Percentiles rank a stretch among this genome's conserved stretches.
Evolutionary conservation across 1,140 invertebrate species (phyloP).

Genomic region (Wiebesia pumilae): DNA sequence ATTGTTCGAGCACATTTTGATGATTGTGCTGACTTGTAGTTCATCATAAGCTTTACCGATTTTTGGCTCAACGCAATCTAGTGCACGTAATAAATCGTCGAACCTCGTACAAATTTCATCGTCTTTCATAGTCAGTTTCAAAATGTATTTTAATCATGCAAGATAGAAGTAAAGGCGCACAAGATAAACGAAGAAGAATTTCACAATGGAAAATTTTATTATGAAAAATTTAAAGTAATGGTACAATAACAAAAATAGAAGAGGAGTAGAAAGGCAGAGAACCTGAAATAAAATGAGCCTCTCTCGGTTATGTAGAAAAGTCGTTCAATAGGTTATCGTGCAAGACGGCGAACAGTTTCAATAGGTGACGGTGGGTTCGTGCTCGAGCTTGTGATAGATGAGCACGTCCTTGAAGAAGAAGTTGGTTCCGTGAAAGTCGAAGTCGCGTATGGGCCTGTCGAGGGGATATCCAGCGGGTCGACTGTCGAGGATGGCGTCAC

Average conservation of each 20-base stretch:
- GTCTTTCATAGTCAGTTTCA: too few relatives aligned
- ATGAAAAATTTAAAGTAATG: neutral
- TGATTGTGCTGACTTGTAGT: too few relatives aligned
- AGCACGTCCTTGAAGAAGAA: constrained; percentile 80
- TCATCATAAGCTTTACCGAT: too few relatives aligned
- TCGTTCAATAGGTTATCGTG: neutral
- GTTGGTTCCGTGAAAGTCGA: constrained; percentile 79
- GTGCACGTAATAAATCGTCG: too few relatives aligned
- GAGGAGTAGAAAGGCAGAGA: neutral
- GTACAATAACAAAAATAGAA: neutral
- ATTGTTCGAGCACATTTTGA: too few relatives aligned
- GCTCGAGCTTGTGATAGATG: constrained; percentile 78
- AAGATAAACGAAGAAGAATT: neutral
- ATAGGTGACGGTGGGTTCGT: constrained; percentile 63
- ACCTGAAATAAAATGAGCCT: neutral
- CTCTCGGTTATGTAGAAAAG: neutral
- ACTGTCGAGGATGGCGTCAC: constrained; percentile 60
- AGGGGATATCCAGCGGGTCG: constrained; percentile 81
- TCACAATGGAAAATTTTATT: neutral
- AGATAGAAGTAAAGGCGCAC: neutral
- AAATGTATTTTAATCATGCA: neutral
- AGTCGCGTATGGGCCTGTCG: constrained; percentile 77
- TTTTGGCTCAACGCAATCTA: too few relatives aligned
- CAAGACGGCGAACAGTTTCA: constrained; percentile 30
- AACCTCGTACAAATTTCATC: too few relatives aligned